Conservation (phyloP, 2,797 vertebrate species). For the Caiman crocodilus region DNA sequence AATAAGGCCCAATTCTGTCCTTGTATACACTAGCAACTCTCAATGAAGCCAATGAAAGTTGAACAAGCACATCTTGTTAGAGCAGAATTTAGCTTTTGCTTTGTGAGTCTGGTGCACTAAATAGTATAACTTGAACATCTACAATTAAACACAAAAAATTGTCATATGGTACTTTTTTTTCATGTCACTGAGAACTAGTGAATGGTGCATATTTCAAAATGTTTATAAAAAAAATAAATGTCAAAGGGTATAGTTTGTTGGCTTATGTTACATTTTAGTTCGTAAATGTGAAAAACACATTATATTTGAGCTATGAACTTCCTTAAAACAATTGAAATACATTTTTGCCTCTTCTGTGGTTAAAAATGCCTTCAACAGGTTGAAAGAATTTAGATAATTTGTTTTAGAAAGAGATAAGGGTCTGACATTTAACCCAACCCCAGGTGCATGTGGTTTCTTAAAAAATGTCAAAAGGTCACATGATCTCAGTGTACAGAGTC, state of each 20-base stretch:
- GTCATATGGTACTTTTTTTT: not conserved
- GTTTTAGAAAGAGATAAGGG: constrained; percentile 82
- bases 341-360: constrained; percentile 78
- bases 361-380: constrained; percentile 77
- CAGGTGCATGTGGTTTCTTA: constrained; percentile 93
- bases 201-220: not conserved
- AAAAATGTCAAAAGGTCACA: constrained; percentile 90
- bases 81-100: not conserved
- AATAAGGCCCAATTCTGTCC: not conserved
- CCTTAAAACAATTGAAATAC: constrained; percentile 76
- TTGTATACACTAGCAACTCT: not conserved
- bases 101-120: not conserved
- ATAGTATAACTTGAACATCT: not conserved
- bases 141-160: not conserved
- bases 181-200: not conserved
- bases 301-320: constrained; percentile 70
- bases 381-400: constrained; percentile 82
- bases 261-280: constrained; percentile 41
- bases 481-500: constrained; percentile 84
- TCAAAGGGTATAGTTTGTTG: constrained; percentile 39
- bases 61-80: not conserved
- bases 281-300: constrained; percentile 71
- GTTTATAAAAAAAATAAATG: constrained; percentile 53
- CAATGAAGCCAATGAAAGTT: not conserved
- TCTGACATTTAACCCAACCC: constrained; percentile 91